Percentiles rank a stretch among this genome's conserved stretches.
Conservation (phyloP, 2,797 vertebrate genomes). For the Pangasius sanitwongsei region DNA sequence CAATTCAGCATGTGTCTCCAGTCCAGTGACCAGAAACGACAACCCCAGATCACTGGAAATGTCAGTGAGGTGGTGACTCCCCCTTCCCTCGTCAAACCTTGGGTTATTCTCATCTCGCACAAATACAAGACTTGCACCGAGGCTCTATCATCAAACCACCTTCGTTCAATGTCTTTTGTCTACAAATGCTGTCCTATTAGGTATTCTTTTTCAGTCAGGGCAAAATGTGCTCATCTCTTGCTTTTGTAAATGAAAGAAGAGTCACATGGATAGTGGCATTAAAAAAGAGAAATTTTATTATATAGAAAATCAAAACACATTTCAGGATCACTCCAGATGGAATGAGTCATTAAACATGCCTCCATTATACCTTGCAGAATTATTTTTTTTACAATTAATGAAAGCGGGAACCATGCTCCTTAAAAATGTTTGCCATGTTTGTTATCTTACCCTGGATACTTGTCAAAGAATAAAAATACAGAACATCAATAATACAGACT, state of each 20-base stretch:
- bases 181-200: not conserved
- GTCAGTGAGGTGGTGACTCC: constrained; percentile 66
- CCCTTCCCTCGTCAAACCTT: constrained; percentile 52
- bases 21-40: constrained; percentile 77
- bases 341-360: not conserved
- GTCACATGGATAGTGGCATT: not conserved
- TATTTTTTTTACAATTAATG: not conserved
- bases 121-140: constrained; percentile 71
- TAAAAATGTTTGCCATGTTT: not conserved
- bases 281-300: not conserved
- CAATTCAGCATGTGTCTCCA: constrained; percentile 74
- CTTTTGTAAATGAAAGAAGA: not conserved
- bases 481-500: not conserved
- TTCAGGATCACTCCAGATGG: not conserved
- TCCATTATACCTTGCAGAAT: not conserved
- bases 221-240: not conserved
- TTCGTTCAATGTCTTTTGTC: constrained; percentile 22
- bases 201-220: not conserved
- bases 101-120: constrained; percentile 69
- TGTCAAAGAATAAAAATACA: not conserved
- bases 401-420: not conserved
- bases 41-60: constrained; percentile 76
- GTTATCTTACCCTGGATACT: not conserved
- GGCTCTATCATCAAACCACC: constrained; percentile 60
- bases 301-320: not conserved